Evolutionary conservation across 2,113 vertebrate species (phyloP).

Genomic region (Notothenia rossii): DNA sequence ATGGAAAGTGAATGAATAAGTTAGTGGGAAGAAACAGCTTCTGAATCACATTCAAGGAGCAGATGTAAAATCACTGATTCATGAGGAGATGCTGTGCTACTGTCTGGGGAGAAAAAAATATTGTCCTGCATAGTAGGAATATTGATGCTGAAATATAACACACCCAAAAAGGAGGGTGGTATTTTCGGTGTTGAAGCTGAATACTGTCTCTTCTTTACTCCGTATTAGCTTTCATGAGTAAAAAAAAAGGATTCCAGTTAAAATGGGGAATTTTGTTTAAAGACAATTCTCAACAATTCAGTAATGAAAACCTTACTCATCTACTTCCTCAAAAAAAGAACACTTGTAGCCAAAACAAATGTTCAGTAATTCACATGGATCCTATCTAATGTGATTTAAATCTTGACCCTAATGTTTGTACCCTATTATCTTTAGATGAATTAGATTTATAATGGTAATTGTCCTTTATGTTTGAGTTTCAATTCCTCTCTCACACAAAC

Average conservation of each 20-base stretch:
- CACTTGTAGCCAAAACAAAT: neutral
- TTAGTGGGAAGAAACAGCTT: neutral
- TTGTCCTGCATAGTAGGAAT: no score
- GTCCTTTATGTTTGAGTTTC: neutral
- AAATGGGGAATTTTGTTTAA: neutral
- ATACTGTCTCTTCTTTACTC: no score
- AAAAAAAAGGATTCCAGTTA: no score
- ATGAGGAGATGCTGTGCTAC: constrained; percentile 1
- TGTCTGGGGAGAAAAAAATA: neutral
- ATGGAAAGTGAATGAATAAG: neutral
- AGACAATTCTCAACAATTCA: neutral
- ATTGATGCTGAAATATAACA: no score
- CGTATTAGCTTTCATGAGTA: no score
- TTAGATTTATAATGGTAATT: neutral
- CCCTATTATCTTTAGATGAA: neutral
- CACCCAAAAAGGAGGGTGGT: no score
- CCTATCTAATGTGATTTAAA: constrained; percentile 4
- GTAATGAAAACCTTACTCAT: no score
- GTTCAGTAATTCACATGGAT: neutral
- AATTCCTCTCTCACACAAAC: neutral
- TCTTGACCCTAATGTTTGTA: neutral
- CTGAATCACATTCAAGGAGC: neutral
- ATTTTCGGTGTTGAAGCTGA: no score
- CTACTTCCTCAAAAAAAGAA: neutral
- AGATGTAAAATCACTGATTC: neutral